Evolutionary conservation across 2,888 invertebrate species (phyloP).

Genomic region (Diarsia brunnea): DNA sequence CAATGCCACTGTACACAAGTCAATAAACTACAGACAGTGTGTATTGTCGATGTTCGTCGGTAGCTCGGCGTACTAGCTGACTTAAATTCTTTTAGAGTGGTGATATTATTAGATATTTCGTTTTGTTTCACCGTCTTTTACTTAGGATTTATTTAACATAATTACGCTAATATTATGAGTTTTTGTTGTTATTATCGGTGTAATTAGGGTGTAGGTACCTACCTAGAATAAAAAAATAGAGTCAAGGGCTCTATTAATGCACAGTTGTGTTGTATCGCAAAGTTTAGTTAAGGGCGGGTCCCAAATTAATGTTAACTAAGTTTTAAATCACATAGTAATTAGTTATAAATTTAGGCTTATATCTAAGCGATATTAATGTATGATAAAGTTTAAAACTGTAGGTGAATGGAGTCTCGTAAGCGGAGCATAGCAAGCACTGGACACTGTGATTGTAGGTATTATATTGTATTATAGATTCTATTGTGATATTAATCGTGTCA

Average conservation of each 20-base stretch:
- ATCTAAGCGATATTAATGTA: slow-evolving; percentile 24
- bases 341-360: slow-evolving; percentile 29
- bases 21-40: slow-evolving; percentile 86
- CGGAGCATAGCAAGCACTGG: slow-evolving; percentile 68
- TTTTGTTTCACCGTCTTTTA: slow-evolving; percentile 60
- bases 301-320: slow-evolving; percentile 44
- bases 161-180: slow-evolving; percentile 43
- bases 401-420: slow-evolving; percentile 56
- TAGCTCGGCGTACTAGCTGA: slow-evolving; percentile 78
- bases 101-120: slow-evolving; percentile 77
- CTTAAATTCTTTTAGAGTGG: slow-evolving; percentile 80
- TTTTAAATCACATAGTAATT: slow-evolving; percentile 34
- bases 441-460: slow-evolving; percentile 79
- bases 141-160: slow-evolving; percentile 40
- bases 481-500: slow-evolving; percentile 75
- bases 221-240: slow-evolving; percentile 39
- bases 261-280: slow-evolving; percentile 50
- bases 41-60: slow-evolving; percentile 76
- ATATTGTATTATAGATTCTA: slow-evolving; percentile 67
- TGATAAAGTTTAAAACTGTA: slow-evolving; percentile 42
- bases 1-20: slow-evolving; percentile 88
- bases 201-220: slow-evolving; percentile 48
- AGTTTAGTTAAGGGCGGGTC: slow-evolving; percentile 61
- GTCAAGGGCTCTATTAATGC: slow-evolving; percentile 46
- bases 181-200: slow-evolving; percentile 59